Percentiles rank a stretch among this genome's conserved stretches.
phyloP scores from a whole-genome alignment of 92 coral and sea anemone genomes.

The Palythoa grandis region DNA sequence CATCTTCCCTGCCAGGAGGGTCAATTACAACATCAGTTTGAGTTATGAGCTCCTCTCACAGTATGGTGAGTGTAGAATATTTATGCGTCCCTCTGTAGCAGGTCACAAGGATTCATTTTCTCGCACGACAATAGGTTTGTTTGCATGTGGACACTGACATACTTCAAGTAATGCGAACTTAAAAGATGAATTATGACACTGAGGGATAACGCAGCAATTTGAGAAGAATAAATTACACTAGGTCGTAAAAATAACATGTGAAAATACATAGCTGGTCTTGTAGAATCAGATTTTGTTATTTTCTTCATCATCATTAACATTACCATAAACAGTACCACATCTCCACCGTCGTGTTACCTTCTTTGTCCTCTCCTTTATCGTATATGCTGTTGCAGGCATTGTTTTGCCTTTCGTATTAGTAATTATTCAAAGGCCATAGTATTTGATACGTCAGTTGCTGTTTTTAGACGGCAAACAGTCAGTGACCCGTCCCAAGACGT shows the following conservation, averaged over 20 bases:
- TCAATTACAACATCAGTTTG: conserved; percentile 71
- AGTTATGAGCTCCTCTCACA: conserved; percentile 78
- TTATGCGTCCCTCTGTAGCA: not conserved
- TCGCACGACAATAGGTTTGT: no score
- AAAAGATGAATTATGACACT: no score
- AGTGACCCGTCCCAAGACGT: conserved; percentile 66
- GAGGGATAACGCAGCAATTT: no score
- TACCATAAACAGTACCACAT: not conserved
- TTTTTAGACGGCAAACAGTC: conserved; percentile 43
- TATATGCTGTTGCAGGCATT: not conserved
- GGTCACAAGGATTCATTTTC: not conserved
- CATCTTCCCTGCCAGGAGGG: conserved; percentile 81
- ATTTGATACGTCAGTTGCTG: not conserved
- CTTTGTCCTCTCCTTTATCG: not conserved
- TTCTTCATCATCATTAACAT: not conserved
- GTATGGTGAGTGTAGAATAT: conserved; percentile 60
- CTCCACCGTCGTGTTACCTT: no score
- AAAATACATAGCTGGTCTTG: no score
- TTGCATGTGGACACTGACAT: no score
- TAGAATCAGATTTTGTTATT: not conserved
- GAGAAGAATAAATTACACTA: no score
- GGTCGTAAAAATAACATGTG: no score
- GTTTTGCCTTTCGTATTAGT: not conserved
- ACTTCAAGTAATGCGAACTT: no score
- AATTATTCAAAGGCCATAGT: not conserved